Evolutionary conservation across 2,888 invertebrate species (phyloP).

Genomic region (Ophraella communa): DNA sequence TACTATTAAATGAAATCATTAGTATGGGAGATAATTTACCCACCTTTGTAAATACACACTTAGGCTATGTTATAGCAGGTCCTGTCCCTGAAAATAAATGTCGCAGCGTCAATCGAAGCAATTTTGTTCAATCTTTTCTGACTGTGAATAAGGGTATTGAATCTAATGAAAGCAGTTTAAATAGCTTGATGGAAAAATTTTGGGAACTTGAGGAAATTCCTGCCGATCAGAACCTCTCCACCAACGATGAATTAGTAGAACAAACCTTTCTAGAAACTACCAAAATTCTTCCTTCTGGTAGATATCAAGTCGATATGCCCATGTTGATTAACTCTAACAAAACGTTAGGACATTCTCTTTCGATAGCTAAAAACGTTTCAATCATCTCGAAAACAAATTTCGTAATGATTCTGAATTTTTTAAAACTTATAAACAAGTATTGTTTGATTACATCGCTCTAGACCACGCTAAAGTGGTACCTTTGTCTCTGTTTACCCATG

Average conservation of each 20-base stretch:
- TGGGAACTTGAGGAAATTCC: background rate
- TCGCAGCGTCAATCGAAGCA: background rate
- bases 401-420: background rate
- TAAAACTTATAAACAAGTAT: background rate
- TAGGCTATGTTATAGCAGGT: background rate
- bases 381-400: background rate
- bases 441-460: too few relatives aligned
- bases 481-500: too few relatives aligned
- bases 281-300: background rate
- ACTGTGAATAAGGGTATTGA: background rate
- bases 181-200: background rate
- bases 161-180: background rate
- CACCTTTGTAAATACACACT: background rate
- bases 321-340: background rate
- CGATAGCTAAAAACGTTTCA: background rate
- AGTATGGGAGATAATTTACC: background rate
- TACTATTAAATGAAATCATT: background rate
- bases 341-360: background rate
- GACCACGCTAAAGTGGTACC: too few relatives aligned
- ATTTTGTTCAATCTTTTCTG: background rate
- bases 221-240: background rate
- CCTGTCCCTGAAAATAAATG: background rate
- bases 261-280: background rate
- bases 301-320: background rate
- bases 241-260: background rate